Percentiles rank a stretch among this genome's conserved stretches.
These are phyloP conservation scores for Bugulina stolonifera DNA, from an alignment of 2,888 invertebrate species.

Conservation along the genomic window DNA sequence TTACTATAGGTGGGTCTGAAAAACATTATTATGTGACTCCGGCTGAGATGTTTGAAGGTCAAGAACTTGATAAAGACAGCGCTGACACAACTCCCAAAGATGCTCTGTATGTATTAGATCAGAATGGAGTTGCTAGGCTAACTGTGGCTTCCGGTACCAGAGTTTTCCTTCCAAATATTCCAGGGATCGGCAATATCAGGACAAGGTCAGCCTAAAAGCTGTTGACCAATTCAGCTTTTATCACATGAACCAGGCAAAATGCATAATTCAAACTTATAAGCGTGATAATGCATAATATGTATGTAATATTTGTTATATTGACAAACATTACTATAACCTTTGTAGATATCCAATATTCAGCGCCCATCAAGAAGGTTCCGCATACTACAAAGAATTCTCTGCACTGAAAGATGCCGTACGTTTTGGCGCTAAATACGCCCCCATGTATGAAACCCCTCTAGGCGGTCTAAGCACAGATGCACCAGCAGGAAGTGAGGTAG, in stretches of 20 bases:
- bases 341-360: slow-evolving; percentile 17
- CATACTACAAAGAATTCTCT: neutral
- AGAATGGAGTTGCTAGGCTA: neutral
- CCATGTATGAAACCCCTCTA: neutral
- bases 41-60: slow-evolving; percentile 26
- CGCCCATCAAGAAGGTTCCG: slow-evolving; percentile 19
- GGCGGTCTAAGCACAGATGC: neutral
- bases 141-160: slow-evolving; percentile 29
- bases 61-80: neutral
- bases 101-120: neutral
- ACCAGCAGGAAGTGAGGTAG: neutral
- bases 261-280: too few species aligned
- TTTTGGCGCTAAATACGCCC: neutral
- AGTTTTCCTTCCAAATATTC: slow-evolving; percentile 32
- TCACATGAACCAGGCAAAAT: too few species aligned
- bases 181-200: slow-evolving; percentile 26
- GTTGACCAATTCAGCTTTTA: too few species aligned
- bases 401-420: neutral
- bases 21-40: slow-evolving; percentile 28
- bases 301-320: too few species aligned
- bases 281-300: too few species aligned
- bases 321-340: too few species aligned
- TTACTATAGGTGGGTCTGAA: slow-evolving; percentile 25
- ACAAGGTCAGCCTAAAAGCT: slow-evolving; percentile 26
- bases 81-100: slow-evolving; percentile 20